Base-by-base conservation (phyloP, 2,888 invertebrate genomes). In the Antitype chi region DNA sequence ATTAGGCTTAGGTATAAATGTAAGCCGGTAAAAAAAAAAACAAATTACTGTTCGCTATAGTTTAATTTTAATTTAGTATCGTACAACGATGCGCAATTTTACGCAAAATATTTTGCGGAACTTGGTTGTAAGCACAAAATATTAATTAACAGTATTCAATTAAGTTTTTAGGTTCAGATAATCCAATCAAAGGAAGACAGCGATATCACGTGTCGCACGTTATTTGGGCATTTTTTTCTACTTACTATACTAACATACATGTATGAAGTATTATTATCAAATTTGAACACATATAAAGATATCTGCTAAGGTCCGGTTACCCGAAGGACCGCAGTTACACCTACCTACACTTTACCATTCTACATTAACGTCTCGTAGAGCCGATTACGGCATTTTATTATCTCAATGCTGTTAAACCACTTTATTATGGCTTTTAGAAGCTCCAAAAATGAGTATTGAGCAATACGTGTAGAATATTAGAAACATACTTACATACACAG, bases 201-300 rank as follows among this genome's bases (percentile, higher is more conserved):
- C n/a, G 8, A 8, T 53, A 67, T n/a, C 4, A 74, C n/a, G 8
- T 38, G 28, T 25, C 11, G 7, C 38, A 38, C 38, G n/a, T 55
- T 23, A 17, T 49, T 62, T 15, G 49, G 1, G 6, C 13, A 15
- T 82, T 69, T 74, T 69, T 70, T 47, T 47, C 11, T 11, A 11
- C 43, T 11, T 47, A 47, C 43, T 47, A 47, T 47, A 23, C 47
- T 32, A n/a, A 57, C 70, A 82, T 79, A 78, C 76, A 72, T 70
- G 69, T 78, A 67, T 79, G 71, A 81, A 80, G 64, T 74, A 78
- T 6, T 72, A 77, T 59, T 85, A 87, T 85, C 79, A 89, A 87
- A 88, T 89, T 89, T 87, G 74, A 86, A 82, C 83, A 84, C 74
- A 78, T 84, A 85, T 90, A 90, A 90, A 89, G 88, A 84, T 86